Conservation (phyloP, 2,797 vertebrate species). For the Mareca penelope region DNA sequence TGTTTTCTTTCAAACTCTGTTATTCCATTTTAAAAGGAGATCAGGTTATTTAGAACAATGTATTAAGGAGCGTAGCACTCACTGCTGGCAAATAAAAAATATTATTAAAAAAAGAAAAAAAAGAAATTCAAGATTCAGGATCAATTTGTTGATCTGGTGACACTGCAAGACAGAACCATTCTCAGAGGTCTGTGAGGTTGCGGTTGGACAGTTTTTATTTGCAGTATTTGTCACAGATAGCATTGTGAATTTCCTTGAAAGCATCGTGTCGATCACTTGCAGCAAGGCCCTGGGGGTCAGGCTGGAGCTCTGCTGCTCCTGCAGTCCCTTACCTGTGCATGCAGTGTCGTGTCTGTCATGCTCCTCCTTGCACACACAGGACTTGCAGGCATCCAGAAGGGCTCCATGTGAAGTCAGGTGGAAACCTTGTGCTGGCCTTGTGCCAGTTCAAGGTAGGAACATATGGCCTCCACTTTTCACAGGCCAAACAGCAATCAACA, state of each 20-base stretch:
- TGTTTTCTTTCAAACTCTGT: conserved; percentile 34
- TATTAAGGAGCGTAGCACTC: neutral
- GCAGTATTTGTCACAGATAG: neutral
- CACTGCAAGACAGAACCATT: neutral
- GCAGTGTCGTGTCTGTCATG: fast-evolving
- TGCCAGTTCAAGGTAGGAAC: neutral
- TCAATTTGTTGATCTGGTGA: neutral
- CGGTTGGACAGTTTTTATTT: neutral
- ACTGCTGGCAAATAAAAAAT: neutral
- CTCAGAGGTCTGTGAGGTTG: neutral
- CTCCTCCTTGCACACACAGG: fast-evolving
- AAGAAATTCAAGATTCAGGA: neutral
- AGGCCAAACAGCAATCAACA: neutral
- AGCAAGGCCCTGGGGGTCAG: neutral
- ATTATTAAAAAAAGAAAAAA: neutral
- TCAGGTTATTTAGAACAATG: neutral
- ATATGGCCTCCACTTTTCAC: neutral
- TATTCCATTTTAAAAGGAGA: neutral
- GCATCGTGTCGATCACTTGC: fast-evolving
- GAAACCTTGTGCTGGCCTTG: too few relatives aligned
- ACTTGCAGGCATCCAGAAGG: neutral
- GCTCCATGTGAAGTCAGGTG: fast-evolving
- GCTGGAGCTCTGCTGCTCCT: neutral
- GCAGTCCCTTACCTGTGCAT: neutral
- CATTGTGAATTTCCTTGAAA: neutral